Conservation (phyloP, 2,113 vertebrate species). For the Myotis davidii region DNA sequence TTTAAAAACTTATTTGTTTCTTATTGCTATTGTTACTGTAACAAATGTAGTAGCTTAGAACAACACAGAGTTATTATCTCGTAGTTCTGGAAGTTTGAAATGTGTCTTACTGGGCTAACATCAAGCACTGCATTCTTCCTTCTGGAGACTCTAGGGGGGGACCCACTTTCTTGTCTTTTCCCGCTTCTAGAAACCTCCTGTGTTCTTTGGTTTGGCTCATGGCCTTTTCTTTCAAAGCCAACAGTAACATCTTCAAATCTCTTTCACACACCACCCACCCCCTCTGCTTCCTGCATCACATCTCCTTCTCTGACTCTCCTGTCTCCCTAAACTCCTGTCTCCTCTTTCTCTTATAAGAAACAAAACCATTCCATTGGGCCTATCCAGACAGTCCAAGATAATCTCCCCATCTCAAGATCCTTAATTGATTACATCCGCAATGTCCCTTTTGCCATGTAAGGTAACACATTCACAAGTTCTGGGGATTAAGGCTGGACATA, state of each 20-base stretch:
- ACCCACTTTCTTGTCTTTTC: not conserved
- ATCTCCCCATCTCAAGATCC: not conserved
- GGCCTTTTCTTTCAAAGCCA: not conserved
- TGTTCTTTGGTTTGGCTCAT: not conserved
- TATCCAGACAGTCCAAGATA: not conserved
- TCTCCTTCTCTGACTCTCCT: not conserved
- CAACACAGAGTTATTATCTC: not conserved
- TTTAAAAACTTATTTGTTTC: not conserved
- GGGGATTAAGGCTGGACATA: not conserved
- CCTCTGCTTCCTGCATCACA: not conserved
- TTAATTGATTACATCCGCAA: conserved; percentile 19
- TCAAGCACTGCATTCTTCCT: not conserved
- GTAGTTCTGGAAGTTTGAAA: not conserved
- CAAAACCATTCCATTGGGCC: not conserved
- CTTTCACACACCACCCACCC: not conserved
- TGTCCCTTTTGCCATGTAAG: conserved; percentile 5
- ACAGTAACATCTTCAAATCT: not conserved
- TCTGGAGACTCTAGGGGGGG: not conserved
- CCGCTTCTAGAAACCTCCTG: not conserved
- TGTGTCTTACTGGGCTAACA: not conserved
- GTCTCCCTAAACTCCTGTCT: not conserved
- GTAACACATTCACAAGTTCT: conserved; percentile 7
- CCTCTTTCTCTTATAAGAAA: not conserved
- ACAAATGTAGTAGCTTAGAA: not conserved
- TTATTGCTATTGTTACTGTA: conserved; percentile 20